Conservation (phyloP, 2,888 invertebrate species). For the Volucella inflata region DNA sequence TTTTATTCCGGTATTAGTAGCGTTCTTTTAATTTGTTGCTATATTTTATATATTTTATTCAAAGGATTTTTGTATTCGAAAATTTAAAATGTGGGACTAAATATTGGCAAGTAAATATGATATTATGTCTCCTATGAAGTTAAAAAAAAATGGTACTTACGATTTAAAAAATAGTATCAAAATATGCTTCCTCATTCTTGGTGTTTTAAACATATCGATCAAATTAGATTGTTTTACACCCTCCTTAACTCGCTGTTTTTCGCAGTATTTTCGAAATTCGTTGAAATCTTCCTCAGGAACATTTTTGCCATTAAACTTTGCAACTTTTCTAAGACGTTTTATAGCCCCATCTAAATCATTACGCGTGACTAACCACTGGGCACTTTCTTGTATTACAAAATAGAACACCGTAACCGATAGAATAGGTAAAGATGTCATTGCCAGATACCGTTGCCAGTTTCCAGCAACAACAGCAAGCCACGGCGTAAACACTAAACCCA, state of each 20-base stretch:
- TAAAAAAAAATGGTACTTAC: slow-evolving; percentile 83
- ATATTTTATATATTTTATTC: too few species aligned
- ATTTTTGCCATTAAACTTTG: slow-evolving; percentile 84
- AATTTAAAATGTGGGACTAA: too few species aligned
- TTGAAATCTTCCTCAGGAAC: slow-evolving; percentile 83
- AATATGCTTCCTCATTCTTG: slow-evolving; percentile 85
- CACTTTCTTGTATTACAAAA: slow-evolving; percentile 86
- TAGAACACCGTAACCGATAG: slow-evolving; percentile 84
- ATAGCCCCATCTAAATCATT: slow-evolving; percentile 85
- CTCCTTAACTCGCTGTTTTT: slow-evolving; percentile 81
- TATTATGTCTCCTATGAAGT: too few species aligned
- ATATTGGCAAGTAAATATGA: too few species aligned
- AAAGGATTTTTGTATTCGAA: too few species aligned
- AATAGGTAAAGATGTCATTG: slow-evolving; percentile 85
- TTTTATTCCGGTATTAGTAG: too few species aligned
- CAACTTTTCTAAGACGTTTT: slow-evolving; percentile 85
- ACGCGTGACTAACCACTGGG: slow-evolving; percentile 86
- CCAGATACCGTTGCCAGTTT: slow-evolving; percentile 85
- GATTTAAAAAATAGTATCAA: slow-evolving; percentile 86
- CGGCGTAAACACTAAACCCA: slow-evolving; percentile 85
- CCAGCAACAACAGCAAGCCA: slow-evolving; percentile 84
- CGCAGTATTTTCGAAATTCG: slow-evolving; percentile 82
- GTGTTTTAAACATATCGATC: slow-evolving; percentile 85
- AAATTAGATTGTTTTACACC: slow-evolving; percentile 81
- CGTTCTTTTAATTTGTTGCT: too few species aligned